Evolutionary conservation across 2,797 vertebrate genomes (phyloP), one percentile per base, ranked within the genome.

Genomic region (Malacoraja senta): DNA sequence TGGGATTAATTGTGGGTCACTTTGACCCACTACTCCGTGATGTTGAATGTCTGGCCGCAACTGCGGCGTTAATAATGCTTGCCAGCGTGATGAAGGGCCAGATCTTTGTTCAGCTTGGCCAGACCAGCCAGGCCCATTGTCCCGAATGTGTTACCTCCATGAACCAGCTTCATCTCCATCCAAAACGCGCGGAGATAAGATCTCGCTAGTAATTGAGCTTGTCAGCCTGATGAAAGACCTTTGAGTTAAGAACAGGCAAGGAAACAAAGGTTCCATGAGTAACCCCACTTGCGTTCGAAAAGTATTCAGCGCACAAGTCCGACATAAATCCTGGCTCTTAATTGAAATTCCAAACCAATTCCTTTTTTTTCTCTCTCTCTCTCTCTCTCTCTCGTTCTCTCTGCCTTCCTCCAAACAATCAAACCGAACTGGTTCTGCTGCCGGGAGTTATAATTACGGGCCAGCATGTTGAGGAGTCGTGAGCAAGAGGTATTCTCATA

Each of bases 91-190:
- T 91, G 68, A 91, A 91, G 72, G 90, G 65, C 90, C 71, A 38
- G 26, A 74, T 38, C 38, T 76, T 53, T 53, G 90, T 76, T 92
- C 90, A n/a, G 90, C 38, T 92, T 92, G 90, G 68, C 38, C 72
- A 76, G 68, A 0, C 12, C 71, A 44, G 35, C 32, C 24, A 71
- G 76, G 21, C 10, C 90, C 29, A 92, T 92, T 92, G 90, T 92
- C 90, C 58, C 38, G 8, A 92, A 92, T 92, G 71, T 92, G 71
- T 92, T 76, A 92, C 21, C 90, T 92, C 7, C 71, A 58, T 92
- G 68, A 92, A 92, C 58, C 90, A 74, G 72, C 71, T 92, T 92
- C 90, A 92, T 74, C 90, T 92, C 90, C 90, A 92, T 92, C 90
- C 90, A 92, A 76, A 92, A n/a, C 71, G 76, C 90, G 17, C 71